These are phyloP conservation scores for Oreochromis mossambicus DNA, from an alignment of 2,797 vertebrate species.

Conservation along the genomic window DNA sequence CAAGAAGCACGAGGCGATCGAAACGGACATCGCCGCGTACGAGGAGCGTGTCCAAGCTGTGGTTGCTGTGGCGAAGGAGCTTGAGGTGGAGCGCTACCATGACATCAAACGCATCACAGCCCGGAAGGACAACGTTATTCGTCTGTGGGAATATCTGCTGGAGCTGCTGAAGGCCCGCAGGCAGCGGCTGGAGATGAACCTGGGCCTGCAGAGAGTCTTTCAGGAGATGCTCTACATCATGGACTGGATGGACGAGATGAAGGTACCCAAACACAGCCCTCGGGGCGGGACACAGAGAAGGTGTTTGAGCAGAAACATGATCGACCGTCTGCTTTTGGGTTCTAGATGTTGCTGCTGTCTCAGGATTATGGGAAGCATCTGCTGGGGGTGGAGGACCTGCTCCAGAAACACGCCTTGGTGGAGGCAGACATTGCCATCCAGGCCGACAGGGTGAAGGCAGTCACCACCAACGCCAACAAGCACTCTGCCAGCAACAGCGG, in stretches of 20 bases:
- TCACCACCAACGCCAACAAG: slow-evolving; percentile 86
- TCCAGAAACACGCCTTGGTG: slow-evolving; percentile 92
- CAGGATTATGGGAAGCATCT: slow-evolving; percentile 96
- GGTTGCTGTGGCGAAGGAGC: slow-evolving; percentile 86
- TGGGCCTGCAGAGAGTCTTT: slow-evolving; percentile 94
- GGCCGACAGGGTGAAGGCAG: slow-evolving; percentile 87
- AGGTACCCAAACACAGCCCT: slow-evolving; percentile 68
- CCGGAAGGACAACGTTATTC: slow-evolving; percentile 91
- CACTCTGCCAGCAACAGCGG: slow-evolving; percentile 83
- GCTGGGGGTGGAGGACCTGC: slow-evolving; percentile 90
- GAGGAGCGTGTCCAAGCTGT: slow-evolving; percentile 87
- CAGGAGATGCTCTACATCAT: slow-evolving; percentile 98
- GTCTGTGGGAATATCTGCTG: slow-evolving; percentile 95
- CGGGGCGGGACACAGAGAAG: not conserved
- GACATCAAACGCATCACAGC: slow-evolving; percentile 90
- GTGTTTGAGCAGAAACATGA: not conserved
- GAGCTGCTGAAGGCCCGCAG: slow-evolving; percentile 91
- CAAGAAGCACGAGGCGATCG: slow-evolving; percentile 91
- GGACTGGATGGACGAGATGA: slow-evolving; percentile 99
- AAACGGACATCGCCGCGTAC: slow-evolving; percentile 89
- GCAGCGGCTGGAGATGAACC: slow-evolving; percentile 89
- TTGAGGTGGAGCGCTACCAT: slow-evolving; percentile 89
- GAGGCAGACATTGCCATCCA: slow-evolving; percentile 93
- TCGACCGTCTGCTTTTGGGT: not conserved
- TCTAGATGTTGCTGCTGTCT: slow-evolving; percentile 89